Conservation (phyloP, 2,113 vertebrate species). For the Coracopsis vasa region DNA sequence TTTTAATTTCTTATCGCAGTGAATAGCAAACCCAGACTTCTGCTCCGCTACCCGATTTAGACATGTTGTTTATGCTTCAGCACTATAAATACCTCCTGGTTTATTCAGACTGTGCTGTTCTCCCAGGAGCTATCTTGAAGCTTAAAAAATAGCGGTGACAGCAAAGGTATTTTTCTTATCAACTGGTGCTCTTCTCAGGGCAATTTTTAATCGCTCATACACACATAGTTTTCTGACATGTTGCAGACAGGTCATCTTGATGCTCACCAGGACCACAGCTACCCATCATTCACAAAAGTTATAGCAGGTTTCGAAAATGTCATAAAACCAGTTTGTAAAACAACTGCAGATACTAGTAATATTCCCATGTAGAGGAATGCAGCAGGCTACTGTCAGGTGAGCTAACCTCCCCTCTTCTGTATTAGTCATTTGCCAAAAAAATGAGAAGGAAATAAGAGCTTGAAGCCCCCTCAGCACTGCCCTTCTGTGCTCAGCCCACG, state of each 20-base stretch:
- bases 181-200: not conserved
- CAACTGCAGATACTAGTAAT: rapidly evolving
- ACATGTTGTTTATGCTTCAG: not conserved
- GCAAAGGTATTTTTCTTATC: not conserved
- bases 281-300: not conserved
- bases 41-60: not conserved
- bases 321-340: rapidly evolving
- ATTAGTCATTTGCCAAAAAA: rapidly evolving
- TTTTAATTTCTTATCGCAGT: rapidly evolving
- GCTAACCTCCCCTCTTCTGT: rapidly evolving
- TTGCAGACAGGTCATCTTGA: not conserved
- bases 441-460: rapidly evolving
- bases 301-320: rapidly evolving
- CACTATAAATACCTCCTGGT: not conserved
- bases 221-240: not conserved
- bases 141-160: not conserved
- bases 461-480: not conserved
- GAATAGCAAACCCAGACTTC: not conserved
- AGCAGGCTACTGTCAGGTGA: not conserved
- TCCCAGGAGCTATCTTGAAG: not conserved
- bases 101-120: not conserved
- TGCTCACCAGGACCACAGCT: not conserved
- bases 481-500: not conserved
- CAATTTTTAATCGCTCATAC: not conserved
- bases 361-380: rapidly evolving